Conservation (phyloP, 2,888 invertebrate species). For the Tipula unca region DNA sequence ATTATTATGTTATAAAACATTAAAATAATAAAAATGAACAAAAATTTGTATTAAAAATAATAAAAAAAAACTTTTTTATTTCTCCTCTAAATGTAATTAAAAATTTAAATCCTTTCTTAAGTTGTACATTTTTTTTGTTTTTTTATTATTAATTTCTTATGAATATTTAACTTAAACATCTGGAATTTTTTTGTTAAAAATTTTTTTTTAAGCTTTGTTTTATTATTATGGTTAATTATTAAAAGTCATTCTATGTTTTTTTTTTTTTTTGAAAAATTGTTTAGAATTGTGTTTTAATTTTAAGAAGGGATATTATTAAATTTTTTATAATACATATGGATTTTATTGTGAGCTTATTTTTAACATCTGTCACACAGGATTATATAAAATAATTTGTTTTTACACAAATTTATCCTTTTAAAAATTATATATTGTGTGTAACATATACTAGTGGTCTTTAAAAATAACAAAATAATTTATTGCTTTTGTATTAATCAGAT, state of each 20-base stretch:
- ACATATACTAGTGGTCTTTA: too few species aligned
- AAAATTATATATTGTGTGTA: too few species aligned
- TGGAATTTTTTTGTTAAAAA: not conserved
- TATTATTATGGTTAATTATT: conserved; percentile 8
- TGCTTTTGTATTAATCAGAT: too few species aligned
- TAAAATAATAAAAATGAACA: not conserved
- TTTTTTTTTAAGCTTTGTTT: not conserved
- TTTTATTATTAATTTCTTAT: not conserved
- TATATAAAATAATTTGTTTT: not conserved
- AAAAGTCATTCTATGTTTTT: not conserved
- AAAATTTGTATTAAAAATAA: not conserved
- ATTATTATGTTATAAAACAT: not conserved
- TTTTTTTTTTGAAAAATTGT: not conserved
- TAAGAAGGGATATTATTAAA: not conserved
- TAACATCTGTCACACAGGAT: not conserved
- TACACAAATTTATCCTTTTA: too few species aligned
- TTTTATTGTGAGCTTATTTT: not conserved
- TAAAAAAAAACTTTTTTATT: not conserved
- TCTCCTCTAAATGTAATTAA: not conserved
- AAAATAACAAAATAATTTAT: too few species aligned
- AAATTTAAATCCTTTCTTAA: conserved; percentile 14
- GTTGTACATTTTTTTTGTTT: not conserved
- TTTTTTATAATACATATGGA: not conserved
- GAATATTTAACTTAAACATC: not conserved
- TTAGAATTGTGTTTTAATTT: not conserved